A percentile compares a stretch with the other conserved stretches of the same genome.
phyloP scores from a whole-genome alignment of 2,888 invertebrate species.

The Pogonocherus hispidulus region DNA sequence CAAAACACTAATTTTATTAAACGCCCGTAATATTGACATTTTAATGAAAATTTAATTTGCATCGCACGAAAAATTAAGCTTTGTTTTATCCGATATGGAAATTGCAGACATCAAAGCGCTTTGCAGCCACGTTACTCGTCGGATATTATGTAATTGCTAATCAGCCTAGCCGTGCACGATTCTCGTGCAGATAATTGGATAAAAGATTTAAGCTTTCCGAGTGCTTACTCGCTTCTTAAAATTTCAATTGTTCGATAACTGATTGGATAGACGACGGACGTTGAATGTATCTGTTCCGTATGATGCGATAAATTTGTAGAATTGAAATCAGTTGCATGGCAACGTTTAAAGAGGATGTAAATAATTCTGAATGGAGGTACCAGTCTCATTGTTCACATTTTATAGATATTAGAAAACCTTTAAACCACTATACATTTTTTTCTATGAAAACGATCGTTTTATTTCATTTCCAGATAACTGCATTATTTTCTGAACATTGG shows the following conservation, averaged over 20 bases:
- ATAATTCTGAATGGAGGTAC: neutral
- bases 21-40: slow-evolving; percentile 65
- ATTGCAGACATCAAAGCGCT: slow-evolving; percentile 58
- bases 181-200: slow-evolving; percentile 55
- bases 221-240: slow-evolving; percentile 41
- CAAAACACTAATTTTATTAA: slow-evolving; percentile 66
- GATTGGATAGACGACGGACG: slow-evolving; percentile 20
- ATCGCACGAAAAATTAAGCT: slow-evolving; percentile 62
- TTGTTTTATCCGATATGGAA: slow-evolving; percentile 58
- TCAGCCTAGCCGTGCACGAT: slow-evolving; percentile 51
- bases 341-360: neutral
- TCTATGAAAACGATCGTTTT: too few relatives aligned
- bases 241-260: slow-evolving; percentile 43
- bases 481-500: too few relatives aligned
- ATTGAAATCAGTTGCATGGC: neutral
- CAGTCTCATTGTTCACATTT: too few relatives aligned
- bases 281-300: slow-evolving; percentile 4
- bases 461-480: too few relatives aligned
- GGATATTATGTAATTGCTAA: slow-evolving; percentile 57
- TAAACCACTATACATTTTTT: too few relatives aligned
- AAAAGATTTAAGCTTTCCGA: slow-evolving; percentile 52
- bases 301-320: neutral
- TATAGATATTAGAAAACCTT: too few relatives aligned
- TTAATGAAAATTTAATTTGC: slow-evolving; percentile 67
- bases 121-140: slow-evolving; percentile 42